Evolutionary conservation across 2,113 vertebrate genomes (phyloP).

Genomic region (Zapornia atra): DNA sequence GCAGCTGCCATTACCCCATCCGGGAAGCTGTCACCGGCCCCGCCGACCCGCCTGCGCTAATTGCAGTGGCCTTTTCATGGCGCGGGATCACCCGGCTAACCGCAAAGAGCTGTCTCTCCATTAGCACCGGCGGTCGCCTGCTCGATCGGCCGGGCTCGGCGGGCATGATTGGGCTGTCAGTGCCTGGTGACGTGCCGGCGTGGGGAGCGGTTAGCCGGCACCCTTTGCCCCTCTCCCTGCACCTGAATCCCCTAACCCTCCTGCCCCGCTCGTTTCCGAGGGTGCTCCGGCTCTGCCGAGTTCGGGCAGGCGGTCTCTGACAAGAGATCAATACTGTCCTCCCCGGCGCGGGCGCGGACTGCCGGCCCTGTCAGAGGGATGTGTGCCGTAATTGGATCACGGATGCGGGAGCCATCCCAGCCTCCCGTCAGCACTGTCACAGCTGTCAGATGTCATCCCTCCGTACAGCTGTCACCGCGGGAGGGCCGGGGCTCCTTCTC

Average conservation of each 20-base stretch:
- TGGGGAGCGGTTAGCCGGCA: constrained; percentile 79
- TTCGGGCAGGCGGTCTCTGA: constrained; percentile 94
- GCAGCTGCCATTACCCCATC: constrained; percentile 86
- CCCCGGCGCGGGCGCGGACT: constrained; percentile 92
- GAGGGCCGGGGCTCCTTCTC: constrained; percentile 86
- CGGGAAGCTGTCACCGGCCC: constrained; percentile 79
- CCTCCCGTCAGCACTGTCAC: constrained; percentile 93
- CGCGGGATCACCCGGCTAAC: constrained; percentile 85
- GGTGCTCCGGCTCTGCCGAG: constrained; percentile 81
- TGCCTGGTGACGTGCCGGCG: constrained; percentile 72
- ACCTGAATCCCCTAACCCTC: constrained; percentile 83
- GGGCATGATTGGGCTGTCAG: constrained; percentile 78
- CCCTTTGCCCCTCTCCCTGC: constrained; percentile 80
- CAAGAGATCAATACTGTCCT: constrained; percentile 99
- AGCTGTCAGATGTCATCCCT: constrained; percentile 99
- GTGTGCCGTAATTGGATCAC: constrained; percentile 98
- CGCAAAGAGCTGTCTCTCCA: constrained; percentile 82
- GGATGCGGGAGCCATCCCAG: constrained; percentile 90
- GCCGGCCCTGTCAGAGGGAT: constrained; percentile 97
- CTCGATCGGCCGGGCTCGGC: constrained; percentile 70
- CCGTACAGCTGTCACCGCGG: constrained; percentile 94
- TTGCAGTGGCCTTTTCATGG: constrained; percentile 95
- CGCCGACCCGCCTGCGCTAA: constrained; percentile 82
- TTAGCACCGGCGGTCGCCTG: constrained; percentile 77
- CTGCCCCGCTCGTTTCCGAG: constrained; percentile 84